Conservation (phyloP, 1,140 invertebrate species). For the Calephelis nemesis region DNA sequence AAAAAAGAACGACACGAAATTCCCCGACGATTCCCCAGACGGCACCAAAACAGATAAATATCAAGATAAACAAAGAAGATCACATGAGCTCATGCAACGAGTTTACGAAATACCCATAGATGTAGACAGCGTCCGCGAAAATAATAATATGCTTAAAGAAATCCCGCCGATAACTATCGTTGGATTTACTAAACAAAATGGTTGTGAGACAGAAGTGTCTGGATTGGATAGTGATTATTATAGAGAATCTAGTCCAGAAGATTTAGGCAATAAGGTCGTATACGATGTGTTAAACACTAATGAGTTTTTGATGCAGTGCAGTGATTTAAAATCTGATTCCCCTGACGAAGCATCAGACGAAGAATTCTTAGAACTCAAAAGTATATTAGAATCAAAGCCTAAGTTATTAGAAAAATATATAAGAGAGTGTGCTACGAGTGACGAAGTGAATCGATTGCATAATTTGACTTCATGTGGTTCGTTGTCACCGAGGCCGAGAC, state of each 20-base stretch:
- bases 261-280: conserved; percentile 64
- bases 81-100: conserved; percentile 74
- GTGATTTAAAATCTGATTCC: conserved; percentile 52
- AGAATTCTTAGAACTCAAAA: conserved; percentile 60
- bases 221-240: conserved; percentile 56
- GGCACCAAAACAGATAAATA: conserved; percentile 47
- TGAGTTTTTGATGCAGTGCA: conserved; percentile 57
- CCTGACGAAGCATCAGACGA: conserved; percentile 63
- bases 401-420: conserved; percentile 84
- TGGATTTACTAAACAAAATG: conserved; percentile 69
- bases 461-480: conserved; percentile 75
- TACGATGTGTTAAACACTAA: conserved; percentile 58
- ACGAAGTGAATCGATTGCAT: conserved; percentile 80
- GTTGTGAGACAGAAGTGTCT: conserved; percentile 62
- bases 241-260: conserved; percentile 56
- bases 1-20: conserved; percentile 56
- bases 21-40: conserved; percentile 43
- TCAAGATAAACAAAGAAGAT: conserved; percentile 48
- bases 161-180: conserved; percentile 71
- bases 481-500: conserved; percentile 78
- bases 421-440: conserved; percentile 84
- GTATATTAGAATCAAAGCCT: conserved; percentile 58
- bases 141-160: conserved; percentile 69
- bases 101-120: conserved; percentile 74
- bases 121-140: conserved; percentile 46